These are phyloP conservation scores for Taxidea taxus DNA, from an alignment of 2,113 vertebrate species.

Conservation along the genomic window DNA sequence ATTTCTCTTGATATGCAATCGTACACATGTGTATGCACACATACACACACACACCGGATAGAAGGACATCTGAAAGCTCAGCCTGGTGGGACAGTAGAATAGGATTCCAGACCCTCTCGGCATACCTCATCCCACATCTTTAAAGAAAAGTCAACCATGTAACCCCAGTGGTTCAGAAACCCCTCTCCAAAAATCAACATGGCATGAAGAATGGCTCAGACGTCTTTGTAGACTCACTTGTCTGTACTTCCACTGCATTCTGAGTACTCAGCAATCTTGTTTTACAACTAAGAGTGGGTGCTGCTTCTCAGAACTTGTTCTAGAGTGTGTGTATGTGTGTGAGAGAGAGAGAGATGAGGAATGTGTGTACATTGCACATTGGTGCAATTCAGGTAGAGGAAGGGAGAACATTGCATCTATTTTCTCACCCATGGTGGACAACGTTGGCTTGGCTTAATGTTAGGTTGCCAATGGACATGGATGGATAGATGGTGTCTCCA, in stretches of 20 bases:
- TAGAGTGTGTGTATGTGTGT: too few species aligned
- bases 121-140: not conserved
- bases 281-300: not conserved
- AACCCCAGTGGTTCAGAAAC: too few species aligned
- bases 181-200: not conserved
- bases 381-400: not conserved
- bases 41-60: not conserved
- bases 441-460: not conserved
- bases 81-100: too few species aligned
- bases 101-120: not conserved
- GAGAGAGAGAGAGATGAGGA: not conserved
- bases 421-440: not conserved
- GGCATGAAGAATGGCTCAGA: too few species aligned
- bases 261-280: not conserved
- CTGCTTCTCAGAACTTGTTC: not conserved
- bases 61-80: not conserved
- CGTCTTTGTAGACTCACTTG: not conserved
- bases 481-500: too few species aligned
- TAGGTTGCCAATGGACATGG: too few species aligned
- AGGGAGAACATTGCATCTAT: not conserved
- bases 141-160: not conserved
- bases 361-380: not conserved
- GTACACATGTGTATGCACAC: not conserved
- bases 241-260: too few species aligned
- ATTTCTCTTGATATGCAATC: not conserved